phyloP scores from a whole-genome alignment of 2,797 vertebrate species.

The Cetoscarus ocellatus region DNA sequence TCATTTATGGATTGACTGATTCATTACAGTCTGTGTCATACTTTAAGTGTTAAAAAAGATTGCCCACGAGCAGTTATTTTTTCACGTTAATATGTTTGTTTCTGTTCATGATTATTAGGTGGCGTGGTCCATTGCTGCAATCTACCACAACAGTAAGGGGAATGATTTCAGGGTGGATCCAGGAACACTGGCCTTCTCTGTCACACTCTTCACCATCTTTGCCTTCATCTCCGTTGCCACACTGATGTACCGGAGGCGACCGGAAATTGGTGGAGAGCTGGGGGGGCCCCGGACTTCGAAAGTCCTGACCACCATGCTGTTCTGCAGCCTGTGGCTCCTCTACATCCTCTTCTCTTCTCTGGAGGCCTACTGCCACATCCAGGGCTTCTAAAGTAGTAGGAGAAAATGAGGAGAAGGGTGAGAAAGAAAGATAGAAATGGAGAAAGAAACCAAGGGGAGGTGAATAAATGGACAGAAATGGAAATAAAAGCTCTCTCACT shows the following conservation, averaged over 20 bases:
- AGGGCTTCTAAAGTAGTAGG: slow-evolving; percentile 90
- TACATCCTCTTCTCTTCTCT: slow-evolving; percentile 99
- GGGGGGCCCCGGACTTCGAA: slow-evolving; percentile 99
- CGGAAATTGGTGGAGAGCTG: slow-evolving; percentile 98
- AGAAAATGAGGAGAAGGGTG: slow-evolving; percentile 45
- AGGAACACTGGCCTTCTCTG: slow-evolving; percentile 96
- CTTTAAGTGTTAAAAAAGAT: not conserved
- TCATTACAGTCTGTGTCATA: slow-evolving; percentile 13
- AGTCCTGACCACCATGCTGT: slow-evolving; percentile 93
- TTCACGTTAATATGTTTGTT: not conserved
- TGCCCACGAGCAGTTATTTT: not conserved
- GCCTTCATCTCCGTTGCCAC: slow-evolving; percentile 94
- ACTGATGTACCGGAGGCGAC: slow-evolving; percentile 96
- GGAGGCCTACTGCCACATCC: slow-evolving; percentile 99
- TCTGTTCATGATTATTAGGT: slow-evolving; percentile 70
- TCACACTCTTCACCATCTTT: slow-evolving; percentile 99
- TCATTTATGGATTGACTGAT: not conserved
- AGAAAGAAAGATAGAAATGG: slow-evolving; percentile 33
- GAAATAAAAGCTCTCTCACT: slow-evolving; percentile 57
- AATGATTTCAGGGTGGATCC: slow-evolving; percentile 92
- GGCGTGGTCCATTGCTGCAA: slow-evolving; percentile 98
- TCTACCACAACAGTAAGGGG: slow-evolving; percentile 91
- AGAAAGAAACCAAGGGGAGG: slow-evolving; percentile 36
- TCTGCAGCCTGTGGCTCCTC: slow-evolving; percentile 97
- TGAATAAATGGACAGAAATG: slow-evolving; percentile 41